These are phyloP conservation scores for Pyrrhia umbra DNA, from an alignment of 2,888 invertebrate species.

Conservation along the genomic window DNA sequence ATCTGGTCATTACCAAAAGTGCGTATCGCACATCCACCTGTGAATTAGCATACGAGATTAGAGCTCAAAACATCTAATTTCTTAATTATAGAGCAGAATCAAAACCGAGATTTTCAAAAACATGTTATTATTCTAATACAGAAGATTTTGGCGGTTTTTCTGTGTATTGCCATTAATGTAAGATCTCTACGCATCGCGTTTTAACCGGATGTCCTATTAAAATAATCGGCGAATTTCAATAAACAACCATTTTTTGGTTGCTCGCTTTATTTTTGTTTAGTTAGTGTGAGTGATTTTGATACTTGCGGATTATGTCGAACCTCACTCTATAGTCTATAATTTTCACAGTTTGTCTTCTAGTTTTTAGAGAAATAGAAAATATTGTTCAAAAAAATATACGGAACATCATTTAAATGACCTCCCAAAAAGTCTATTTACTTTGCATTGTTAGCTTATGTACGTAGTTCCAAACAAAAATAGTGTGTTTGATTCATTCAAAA, in stretches of 20 bases:
- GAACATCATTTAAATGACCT: too few relatives aligned
- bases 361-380: too few relatives aligned
- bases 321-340: too few relatives aligned
- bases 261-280: constrained; percentile 69
- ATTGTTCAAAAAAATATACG: too few relatives aligned
- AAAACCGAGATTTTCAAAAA: constrained; percentile 40
- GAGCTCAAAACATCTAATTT: constrained; percentile 74
- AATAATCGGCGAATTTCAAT: constrained; percentile 87
- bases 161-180: constrained; percentile 68
- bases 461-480: too few relatives aligned
- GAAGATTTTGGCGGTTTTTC: constrained; percentile 60
- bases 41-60: constrained; percentile 81
- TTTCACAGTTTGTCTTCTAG: too few relatives aligned
- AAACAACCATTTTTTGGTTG: constrained; percentile 81
- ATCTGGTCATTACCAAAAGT: constrained; percentile 64
- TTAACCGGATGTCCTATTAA: constrained; percentile 87
- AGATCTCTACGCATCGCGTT: constrained; percentile 70
- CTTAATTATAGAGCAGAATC: constrained; percentile 59
- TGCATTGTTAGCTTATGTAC: too few relatives aligned
- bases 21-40: constrained; percentile 74
- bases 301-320: constrained; percentile 63
- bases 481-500: too few relatives aligned
- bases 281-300: constrained; percentile 66
- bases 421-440: too few relatives aligned
- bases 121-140: constrained; percentile 83